Evolutionary conservation across 1,140 invertebrate genomes (phyloP).

Genomic region (Drosophila grimshawi): DNA sequence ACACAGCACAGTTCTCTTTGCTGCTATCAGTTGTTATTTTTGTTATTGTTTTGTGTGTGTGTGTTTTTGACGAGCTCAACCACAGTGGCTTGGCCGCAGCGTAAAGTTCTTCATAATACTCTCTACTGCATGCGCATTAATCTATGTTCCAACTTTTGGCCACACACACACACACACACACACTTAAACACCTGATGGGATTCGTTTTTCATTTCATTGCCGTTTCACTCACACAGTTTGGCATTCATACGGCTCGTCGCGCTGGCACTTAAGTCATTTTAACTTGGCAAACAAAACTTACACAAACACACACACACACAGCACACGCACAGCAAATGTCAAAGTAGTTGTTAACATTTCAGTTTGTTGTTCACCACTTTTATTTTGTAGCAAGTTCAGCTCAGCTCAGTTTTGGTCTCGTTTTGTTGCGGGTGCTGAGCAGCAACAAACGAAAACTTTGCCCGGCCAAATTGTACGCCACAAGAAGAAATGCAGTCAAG

Average conservation of each 20-base stretch:
- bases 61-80: conserved; percentile 6
- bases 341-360: conserved; percentile 83
- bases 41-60: background rate
- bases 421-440: conserved; percentile 15
- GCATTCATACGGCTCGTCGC: conserved; percentile 71
- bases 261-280: conserved; percentile 75
- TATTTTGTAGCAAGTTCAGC: background rate
- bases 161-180: background rate
- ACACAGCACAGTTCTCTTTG: conserved; percentile 11
- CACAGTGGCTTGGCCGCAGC: conserved; percentile 33
- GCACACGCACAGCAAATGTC: conserved; percentile 60
- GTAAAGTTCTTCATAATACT: conserved; percentile 39
- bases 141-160: conserved; percentile 53
- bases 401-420: conserved; percentile 1
- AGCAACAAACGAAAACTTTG: conserved; percentile 61
- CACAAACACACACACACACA: conserved; percentile 11
- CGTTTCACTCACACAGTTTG: conserved; percentile 33
- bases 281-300: conserved; percentile 61
- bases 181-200: conserved; percentile 13
- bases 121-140: conserved; percentile 76
- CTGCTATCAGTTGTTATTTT: conserved; percentile 5
- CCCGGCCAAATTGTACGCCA: conserved; percentile 70
- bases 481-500: conserved; percentile 75
- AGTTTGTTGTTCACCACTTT: conserved; percentile 34
- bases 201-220: background rate